phyloP scores from a whole-genome alignment of 2,888 invertebrate species.

The Drosophila emarginata region DNA sequence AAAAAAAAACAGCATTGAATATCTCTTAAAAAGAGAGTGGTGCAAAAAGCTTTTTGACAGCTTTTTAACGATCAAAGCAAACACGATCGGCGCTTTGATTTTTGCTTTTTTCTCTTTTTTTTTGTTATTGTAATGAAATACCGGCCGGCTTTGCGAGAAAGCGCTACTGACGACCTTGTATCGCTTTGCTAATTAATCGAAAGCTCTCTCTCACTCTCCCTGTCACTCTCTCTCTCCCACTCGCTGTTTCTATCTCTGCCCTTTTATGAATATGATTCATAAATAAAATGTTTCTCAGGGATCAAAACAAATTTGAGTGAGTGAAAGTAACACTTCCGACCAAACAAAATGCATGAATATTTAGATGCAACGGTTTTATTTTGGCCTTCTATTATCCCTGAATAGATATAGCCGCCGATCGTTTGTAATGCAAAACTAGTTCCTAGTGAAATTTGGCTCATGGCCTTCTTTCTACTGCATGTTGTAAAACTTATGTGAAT shows the following conservation, averaged over 20 bases:
- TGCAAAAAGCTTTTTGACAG: conserved; percentile 21
- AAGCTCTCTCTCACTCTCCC: conserved; percentile 18
- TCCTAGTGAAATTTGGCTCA: conserved; percentile 6
- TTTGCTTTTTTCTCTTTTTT: conserved; percentile 20
- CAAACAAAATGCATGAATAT: background rate
- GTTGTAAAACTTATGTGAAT: too few relatives aligned
- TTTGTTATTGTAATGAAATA: conserved; percentile 53
- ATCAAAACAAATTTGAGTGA: background rate
- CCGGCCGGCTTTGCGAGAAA: conserved; percentile 58
- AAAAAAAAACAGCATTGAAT: background rate
- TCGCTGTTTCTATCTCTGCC: conserved; percentile 10
- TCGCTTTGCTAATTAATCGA: conserved; percentile 33
- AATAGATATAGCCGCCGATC: background rate
- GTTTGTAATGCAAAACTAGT: conserved; percentile 3
- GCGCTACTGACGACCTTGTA: conserved; percentile 35
- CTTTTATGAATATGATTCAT: conserved; percentile 34
- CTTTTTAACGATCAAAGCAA: conserved; percentile 18
- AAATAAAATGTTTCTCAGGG: conserved; percentile 1
- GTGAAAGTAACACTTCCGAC: background rate
- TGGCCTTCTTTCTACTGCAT: background rate
- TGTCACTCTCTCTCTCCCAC: conserved; percentile 7
- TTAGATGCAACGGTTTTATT: background rate
- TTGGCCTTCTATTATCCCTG: background rate
- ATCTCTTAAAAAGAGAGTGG: conserved; percentile 14
- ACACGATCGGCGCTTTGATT: conserved; percentile 33